Percentiles rank a stretch among this genome's conserved stretches.
These are phyloP conservation scores for Sarcoramphus papa DNA, from an alignment of 2,797 vertebrate genomes.

Conservation along the genomic window DNA sequence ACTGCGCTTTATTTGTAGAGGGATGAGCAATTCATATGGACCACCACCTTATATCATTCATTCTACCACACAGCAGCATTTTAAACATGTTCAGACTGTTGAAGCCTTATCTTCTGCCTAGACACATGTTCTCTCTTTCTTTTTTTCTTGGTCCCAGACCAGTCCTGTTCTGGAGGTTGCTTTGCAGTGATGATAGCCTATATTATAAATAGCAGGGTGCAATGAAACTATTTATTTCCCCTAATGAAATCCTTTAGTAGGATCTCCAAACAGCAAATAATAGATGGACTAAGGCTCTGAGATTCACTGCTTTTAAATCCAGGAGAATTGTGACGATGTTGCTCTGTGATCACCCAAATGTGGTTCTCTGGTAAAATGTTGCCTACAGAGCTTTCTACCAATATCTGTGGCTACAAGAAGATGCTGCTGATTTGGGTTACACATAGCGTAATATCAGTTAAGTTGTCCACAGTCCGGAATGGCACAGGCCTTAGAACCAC, in stretches of 20 bases:
- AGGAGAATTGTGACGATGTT: background rate
- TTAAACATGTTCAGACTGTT: background rate
- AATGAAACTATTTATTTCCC: background rate
- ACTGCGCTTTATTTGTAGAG: conserved; percentile 32
- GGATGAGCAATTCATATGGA: conserved; percentile 45
- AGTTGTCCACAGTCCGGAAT: background rate
- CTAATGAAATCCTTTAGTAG: background rate
- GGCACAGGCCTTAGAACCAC: background rate
- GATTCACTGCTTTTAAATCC: background rate
- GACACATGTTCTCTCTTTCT: background rate
- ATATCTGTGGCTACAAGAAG: background rate
- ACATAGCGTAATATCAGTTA: background rate
- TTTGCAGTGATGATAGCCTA: background rate
- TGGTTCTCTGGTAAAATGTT: background rate
- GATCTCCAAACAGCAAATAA: background rate
- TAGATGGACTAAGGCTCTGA: background rate
- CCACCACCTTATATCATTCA: conserved; percentile 41
- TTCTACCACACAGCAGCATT: conserved; percentile 21
- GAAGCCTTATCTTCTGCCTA: background rate
- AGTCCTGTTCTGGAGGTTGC: background rate
- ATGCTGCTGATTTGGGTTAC: background rate
- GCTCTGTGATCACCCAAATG: background rate
- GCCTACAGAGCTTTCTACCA: background rate
- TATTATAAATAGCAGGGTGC: background rate
- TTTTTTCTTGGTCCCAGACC: background rate